Conservation (phyloP, 2,113 vertebrate genomes). For the Axis porcinus region DNA sequence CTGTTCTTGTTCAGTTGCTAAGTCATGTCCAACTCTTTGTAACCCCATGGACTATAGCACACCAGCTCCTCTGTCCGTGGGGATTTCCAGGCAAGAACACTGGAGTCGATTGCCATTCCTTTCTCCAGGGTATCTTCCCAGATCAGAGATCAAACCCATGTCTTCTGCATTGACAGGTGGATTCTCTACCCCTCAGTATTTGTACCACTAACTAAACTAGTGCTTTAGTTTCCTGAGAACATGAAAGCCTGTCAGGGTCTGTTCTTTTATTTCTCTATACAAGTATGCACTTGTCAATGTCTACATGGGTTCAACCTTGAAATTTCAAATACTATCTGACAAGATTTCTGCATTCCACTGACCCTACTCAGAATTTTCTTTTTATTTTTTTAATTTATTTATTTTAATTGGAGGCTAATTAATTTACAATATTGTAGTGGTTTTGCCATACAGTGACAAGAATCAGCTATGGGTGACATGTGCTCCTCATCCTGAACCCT, state of each 20-base stretch:
- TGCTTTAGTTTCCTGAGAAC: background rate
- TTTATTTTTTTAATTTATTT: background rate
- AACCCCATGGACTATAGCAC: background rate
- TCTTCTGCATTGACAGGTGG: background rate
- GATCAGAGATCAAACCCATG: background rate
- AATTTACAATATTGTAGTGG: background rate
- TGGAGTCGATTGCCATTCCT: background rate
- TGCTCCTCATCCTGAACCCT: background rate
- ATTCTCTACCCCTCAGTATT: background rate
- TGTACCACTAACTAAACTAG: background rate
- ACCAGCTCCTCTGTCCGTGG: background rate
- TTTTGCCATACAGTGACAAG: background rate
- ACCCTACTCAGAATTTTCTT: background rate
- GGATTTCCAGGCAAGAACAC: background rate
- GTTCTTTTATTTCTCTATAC: background rate
- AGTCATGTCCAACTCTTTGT: background rate
- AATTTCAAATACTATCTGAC: background rate
- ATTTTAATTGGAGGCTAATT: background rate
- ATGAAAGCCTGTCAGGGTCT: background rate
- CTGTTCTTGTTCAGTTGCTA: background rate
- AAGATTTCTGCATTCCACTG: background rate
- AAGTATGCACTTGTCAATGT: background rate
- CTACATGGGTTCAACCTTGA: background rate
- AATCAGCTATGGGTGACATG: background rate
- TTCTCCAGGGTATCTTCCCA: background rate